phyloP scores from a whole-genome alignment of 2,888 invertebrate species.

The Raillietiella orientalis region DNA sequence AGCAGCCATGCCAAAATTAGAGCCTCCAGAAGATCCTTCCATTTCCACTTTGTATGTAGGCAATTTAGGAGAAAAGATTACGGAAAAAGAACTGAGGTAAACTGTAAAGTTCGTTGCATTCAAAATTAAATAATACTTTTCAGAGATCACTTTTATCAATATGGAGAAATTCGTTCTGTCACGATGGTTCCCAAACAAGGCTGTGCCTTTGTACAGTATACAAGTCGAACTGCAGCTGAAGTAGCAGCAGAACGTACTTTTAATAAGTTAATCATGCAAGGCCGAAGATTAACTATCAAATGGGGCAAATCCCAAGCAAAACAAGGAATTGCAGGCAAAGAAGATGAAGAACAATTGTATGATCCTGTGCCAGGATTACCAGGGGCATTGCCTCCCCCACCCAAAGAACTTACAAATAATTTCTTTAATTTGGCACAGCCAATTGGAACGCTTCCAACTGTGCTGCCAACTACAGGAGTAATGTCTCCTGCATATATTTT shows the following conservation, averaged over 20 bases:
- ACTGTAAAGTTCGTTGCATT: slow-evolving; percentile 1
- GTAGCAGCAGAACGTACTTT: slow-evolving; percentile 81
- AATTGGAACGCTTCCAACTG: slow-evolving; percentile 8
- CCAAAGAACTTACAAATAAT: slow-evolving; percentile 21
- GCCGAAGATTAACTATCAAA: slow-evolving; percentile 72
- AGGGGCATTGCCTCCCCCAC: slow-evolving; percentile 27
- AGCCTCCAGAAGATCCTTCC: slow-evolving; percentile 75
- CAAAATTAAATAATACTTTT: slow-evolving; percentile 3
- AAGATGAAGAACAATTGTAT: slow-evolving; percentile 10
- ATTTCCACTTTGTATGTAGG: slow-evolving; percentile 96
- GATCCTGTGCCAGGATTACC: slow-evolving; percentile 49
- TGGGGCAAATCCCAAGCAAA: slow-evolving; percentile 89
- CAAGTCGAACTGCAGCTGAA: slow-evolving; percentile 60
- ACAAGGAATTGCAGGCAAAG: slow-evolving; percentile 13
- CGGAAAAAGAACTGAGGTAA: slow-evolving; percentile 49
- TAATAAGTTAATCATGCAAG: slow-evolving; percentile 50
- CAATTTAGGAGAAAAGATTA: slow-evolving; percentile 54
- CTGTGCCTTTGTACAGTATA: slow-evolving; percentile 91
- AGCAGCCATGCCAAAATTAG: slow-evolving; percentile 70
- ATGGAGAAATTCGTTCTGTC: slow-evolving; percentile 80
- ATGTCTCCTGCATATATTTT: slow-evolving; percentile 13
- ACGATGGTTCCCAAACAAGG: slow-evolving; percentile 72
- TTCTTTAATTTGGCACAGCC: slow-evolving; percentile 25
- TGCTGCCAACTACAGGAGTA: slow-evolving; percentile 5
- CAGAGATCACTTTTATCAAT: slow-evolving; percentile 90